Percentiles rank a stretch among this genome's conserved stretches.
Evolutionary conservation across 2,797 vertebrate species (phyloP).

Genomic region (Valencia hispanica): DNA sequence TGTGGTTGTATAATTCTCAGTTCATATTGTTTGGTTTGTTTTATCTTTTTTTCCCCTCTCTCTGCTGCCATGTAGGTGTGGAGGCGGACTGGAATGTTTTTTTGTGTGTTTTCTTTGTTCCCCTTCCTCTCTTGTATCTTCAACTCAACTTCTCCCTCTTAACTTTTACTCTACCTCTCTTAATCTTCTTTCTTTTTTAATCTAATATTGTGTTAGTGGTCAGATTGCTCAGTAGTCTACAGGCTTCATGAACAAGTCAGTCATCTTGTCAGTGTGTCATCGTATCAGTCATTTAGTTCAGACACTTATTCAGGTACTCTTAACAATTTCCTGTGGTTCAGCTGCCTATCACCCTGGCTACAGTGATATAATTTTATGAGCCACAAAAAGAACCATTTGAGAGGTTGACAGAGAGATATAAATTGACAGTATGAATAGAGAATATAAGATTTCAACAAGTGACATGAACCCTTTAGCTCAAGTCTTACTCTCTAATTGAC

Average conservation of each 20-base stretch:
- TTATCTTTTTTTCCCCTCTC: too few relatives aligned
- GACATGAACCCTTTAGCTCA: background rate
- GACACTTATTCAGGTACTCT: background rate
- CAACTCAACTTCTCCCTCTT: too few relatives aligned
- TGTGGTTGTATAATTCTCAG: too few relatives aligned
- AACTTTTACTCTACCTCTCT: too few relatives aligned
- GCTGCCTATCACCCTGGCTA: background rate
- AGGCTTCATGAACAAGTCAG: background rate
- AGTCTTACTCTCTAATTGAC: background rate
- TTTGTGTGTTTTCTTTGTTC: too few relatives aligned
- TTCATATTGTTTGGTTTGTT: too few relatives aligned
- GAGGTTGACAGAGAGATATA: background rate
- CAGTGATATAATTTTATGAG: background rate
- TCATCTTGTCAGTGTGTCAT: conserved; percentile 1
- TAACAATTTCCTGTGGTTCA: background rate
- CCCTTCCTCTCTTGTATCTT: too few relatives aligned
- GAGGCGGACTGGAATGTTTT: too few relatives aligned
- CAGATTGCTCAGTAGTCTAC: background rate
- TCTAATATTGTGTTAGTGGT: background rate
- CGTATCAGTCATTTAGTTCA: background rate
- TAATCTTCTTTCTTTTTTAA: too few relatives aligned
- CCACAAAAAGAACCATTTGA: background rate
- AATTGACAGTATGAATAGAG: background rate
- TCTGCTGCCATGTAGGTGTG: too few relatives aligned
- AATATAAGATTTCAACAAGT: background rate